phyloP scores from a whole-genome alignment of 2,113 vertebrate genomes.

The Ammodytes marinus region DNA sequence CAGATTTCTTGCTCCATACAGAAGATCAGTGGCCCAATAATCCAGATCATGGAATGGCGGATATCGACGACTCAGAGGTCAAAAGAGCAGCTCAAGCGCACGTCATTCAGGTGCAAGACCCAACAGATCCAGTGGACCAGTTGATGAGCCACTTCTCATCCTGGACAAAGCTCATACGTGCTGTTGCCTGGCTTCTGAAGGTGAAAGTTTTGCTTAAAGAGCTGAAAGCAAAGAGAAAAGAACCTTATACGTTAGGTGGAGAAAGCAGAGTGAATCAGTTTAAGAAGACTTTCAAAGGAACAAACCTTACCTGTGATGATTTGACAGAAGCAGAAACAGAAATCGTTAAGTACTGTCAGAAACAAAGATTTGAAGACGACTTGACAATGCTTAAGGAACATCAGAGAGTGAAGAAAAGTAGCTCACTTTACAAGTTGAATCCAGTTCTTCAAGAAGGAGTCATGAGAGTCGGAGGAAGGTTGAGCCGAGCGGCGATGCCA shows the following conservation, averaged over 20 bases:
- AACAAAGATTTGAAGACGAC: slow-evolving; percentile 18
- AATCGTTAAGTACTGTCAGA: neutral
- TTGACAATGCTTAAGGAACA: neutral
- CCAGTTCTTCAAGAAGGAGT: slow-evolving; percentile 26
- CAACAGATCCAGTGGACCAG: too few relatives aligned
- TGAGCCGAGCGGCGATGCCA: slow-evolving; percentile 1
- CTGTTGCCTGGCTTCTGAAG: neutral
- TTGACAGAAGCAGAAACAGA: slow-evolving; percentile 3
- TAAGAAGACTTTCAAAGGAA: neutral
- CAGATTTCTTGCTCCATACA: neutral
- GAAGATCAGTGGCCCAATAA: neutral
- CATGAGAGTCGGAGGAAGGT: slow-evolving; percentile 3
- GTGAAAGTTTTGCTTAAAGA: neutral
- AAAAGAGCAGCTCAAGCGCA: too few relatives aligned
- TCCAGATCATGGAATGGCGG: neutral
- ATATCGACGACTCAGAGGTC: neutral
- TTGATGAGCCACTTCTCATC: neutral
- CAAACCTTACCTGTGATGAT: neutral
- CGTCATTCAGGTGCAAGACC: too few relatives aligned
- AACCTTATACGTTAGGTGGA: neutral
- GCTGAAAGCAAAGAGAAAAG: too few relatives aligned
- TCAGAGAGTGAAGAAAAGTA: slow-evolving; percentile 14
- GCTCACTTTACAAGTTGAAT: slow-evolving; percentile 10
- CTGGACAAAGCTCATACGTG: neutral
- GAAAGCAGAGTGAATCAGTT: neutral